Percentiles rank a stretch among this genome's conserved stretches.
Evolutionary conservation across 2,797 vertebrate genomes (phyloP).

Genomic region (Acanthurus tractus): DNA sequence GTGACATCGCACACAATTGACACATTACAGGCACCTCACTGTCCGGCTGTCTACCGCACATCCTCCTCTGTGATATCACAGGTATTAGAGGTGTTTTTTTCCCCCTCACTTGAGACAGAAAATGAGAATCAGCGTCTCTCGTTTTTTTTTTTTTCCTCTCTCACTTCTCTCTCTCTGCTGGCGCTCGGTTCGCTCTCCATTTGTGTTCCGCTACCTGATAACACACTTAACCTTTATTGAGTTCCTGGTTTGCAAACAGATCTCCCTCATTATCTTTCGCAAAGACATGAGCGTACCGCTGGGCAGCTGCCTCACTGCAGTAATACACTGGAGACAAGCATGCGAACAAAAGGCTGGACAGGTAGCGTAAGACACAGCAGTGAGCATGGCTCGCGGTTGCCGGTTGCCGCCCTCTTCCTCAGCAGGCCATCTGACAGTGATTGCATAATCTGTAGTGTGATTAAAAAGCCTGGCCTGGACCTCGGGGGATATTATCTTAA

Average conservation of each 20-base stretch:
- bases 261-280: conserved; percentile 57
- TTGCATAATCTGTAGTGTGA: conserved; percentile 81
- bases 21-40: conserved; percentile 7
- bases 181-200: conserved; percentile 24
- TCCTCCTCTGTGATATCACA: conserved; percentile 35
- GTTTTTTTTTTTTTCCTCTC: neutral
- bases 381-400: conserved; percentile 37
- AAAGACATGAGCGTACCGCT: conserved; percentile 22
- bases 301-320: conserved; percentile 23
- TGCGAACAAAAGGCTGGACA: conserved; percentile 56
- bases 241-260: conserved; percentile 54
- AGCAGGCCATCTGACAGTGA: conserved; percentile 63
- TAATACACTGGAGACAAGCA: conserved; percentile 49
- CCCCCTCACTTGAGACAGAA: neutral
- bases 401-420: conserved; percentile 55
- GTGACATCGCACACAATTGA: conserved; percentile 8
- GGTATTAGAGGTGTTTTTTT: conserved; percentile 14
- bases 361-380: conserved; percentile 52
- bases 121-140: conserved; percentile 4
- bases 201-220: conserved; percentile 54
- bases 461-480: conserved; percentile 74
- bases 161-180: neutral
- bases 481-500: conserved; percentile 76
- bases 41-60: conserved; percentile 6
- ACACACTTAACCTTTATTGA: conserved; percentile 65